Evolutionary conservation across 2,888 invertebrate genomes (phyloP).

Genomic region (Pediacus dermestoides): DNA sequence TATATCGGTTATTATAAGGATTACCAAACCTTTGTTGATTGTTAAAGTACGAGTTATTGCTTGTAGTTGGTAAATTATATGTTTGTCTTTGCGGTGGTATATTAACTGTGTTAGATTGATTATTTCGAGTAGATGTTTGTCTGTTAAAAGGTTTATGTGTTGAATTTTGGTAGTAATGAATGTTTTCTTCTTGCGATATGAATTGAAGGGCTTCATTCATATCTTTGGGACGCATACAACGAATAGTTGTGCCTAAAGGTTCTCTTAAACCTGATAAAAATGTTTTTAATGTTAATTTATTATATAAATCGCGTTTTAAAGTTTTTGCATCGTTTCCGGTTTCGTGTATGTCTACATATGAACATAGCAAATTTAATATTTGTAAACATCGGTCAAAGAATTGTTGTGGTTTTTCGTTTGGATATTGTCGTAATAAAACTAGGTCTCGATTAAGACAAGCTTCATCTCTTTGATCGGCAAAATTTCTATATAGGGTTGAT

Average conservation of each 20-base stretch:
- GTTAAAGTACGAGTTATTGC: too few relatives aligned
- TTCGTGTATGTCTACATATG: slow-evolving; percentile 15
- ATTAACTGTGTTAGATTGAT: too few relatives aligned
- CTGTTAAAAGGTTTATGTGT: too few relatives aligned
- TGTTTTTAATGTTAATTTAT: slow-evolving; percentile 14
- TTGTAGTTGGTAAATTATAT: too few relatives aligned
- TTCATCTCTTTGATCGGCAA: slow-evolving; percentile 19
- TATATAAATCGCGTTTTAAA: slow-evolving; percentile 10
- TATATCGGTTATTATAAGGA: too few relatives aligned
- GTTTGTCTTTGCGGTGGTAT: too few relatives aligned
- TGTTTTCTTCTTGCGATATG: slow-evolving; percentile 16
- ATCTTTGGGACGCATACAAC: slow-evolving; percentile 15
- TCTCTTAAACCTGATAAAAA: slow-evolving; percentile 18
- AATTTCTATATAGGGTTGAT: slow-evolving; percentile 14
- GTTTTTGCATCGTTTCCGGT: slow-evolving; percentile 10
- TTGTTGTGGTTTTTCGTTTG: slow-evolving; percentile 14
- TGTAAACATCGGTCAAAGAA: slow-evolving; percentile 18
- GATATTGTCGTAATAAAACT: slow-evolving; percentile 14
- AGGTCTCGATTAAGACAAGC: slow-evolving; percentile 19
- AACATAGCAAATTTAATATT: slow-evolving; percentile 14
- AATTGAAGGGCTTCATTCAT: slow-evolving; percentile 14
- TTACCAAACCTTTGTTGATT: too few relatives aligned
- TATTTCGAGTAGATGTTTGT: too few relatives aligned
- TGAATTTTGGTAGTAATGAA: slow-evolving; percentile 12
- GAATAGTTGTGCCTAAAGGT: slow-evolving; percentile 19